Percentiles rank a stretch among this genome's conserved stretches.
Conservation (phyloP, 1,140 invertebrate species). For the Heterodera carotae region DNA sequence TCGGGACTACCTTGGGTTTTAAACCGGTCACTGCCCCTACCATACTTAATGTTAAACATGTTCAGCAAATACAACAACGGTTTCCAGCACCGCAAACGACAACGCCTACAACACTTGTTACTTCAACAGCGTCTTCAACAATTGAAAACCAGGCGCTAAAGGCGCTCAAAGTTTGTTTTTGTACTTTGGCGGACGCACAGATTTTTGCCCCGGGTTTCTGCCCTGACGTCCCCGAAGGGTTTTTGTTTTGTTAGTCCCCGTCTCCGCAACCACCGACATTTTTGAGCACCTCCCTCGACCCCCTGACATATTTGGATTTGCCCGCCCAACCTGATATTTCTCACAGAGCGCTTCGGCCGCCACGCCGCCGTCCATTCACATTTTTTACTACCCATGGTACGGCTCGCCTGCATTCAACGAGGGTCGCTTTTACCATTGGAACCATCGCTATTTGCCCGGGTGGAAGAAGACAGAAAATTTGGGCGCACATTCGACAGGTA, state of each 20-base stretch:
- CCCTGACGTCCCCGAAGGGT: too few relatives aligned
- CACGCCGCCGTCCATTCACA: conserved; percentile 61
- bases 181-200: too few relatives aligned
- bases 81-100: too few relatives aligned
- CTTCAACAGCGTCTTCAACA: background rate
- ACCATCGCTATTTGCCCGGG: conserved; percentile 67
- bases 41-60: too few relatives aligned
- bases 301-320: too few relatives aligned
- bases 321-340: too few relatives aligned
- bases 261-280: too few relatives aligned
- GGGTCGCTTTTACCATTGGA: conserved; percentile 68
- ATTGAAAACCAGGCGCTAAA: conserved; percentile 3
- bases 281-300: too few relatives aligned
- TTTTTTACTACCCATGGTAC: conserved; percentile 70
- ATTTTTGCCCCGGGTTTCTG: too few relatives aligned
- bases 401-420: conserved; percentile 66
- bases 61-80: too few relatives aligned
- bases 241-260: background rate
- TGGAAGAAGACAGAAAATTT: conserved; percentile 65
- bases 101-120: background rate
- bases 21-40: too few relatives aligned
- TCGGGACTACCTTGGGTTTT: too few relatives aligned
- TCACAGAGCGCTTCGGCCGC: conserved; percentile 35
- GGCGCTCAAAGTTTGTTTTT: background rate
- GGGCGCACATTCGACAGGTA: conserved; percentile 60